Percentiles rank a stretch among this genome's conserved stretches.
phyloP scores from a whole-genome alignment of 2,797 vertebrate genomes.

The Trichosurus vulpecula region DNA sequence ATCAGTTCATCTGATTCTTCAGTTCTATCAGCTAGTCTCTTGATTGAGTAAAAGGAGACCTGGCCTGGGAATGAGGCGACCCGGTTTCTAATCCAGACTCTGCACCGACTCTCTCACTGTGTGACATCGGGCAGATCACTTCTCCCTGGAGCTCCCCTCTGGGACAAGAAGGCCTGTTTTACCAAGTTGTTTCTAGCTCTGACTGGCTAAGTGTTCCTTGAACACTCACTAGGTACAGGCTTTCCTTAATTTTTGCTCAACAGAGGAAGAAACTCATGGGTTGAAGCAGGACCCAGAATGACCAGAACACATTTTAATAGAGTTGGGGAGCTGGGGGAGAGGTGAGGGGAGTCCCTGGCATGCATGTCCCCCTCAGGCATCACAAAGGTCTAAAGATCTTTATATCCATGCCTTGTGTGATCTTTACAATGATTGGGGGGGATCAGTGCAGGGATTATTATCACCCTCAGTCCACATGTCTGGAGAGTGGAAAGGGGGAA shows the following conservation, averaged over 20 bases:
- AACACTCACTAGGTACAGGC: background rate
- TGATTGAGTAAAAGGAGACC: background rate
- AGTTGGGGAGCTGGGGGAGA: background rate
- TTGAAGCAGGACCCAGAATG: background rate
- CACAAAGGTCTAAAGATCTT: background rate
- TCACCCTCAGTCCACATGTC: background rate
- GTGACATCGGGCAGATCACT: background rate
- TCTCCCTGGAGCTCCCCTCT: background rate
- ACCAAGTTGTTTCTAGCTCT: background rate
- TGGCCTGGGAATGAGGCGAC: background rate
- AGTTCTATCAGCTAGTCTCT: background rate
- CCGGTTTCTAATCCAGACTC: background rate
- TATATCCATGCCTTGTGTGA: background rate
- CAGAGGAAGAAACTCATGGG: background rate
- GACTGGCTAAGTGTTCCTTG: background rate
- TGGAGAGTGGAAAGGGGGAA: background rate
- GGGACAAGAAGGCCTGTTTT: background rate
- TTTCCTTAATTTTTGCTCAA: background rate
- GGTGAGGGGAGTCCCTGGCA: background rate
- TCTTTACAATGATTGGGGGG: background rate
- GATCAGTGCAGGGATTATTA: background rate
- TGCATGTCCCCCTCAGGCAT: background rate
- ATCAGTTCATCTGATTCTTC: background rate
- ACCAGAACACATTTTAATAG: background rate
- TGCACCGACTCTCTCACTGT: background rate